A percentile compares a stretch with the other conserved stretches of the same genome.
phyloP scores from a whole-genome alignment of 2,888 invertebrate species.

The Willowsia nigromaculata region DNA sequence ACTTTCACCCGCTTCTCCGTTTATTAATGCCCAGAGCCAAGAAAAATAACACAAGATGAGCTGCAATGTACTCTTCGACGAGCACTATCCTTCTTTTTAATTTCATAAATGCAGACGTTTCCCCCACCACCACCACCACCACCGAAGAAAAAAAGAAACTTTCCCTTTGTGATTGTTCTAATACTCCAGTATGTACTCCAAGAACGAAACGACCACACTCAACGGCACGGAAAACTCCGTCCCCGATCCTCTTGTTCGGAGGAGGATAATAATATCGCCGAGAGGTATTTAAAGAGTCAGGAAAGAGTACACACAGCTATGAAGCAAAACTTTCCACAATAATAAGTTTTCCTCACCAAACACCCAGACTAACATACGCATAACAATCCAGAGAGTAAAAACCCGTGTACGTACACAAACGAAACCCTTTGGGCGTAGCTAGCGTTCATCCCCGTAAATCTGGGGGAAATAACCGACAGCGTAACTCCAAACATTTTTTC shows the following conservation, averaged over 20 bases:
- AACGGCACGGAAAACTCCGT: neutral
- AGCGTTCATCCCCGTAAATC: slow-evolving; percentile 68
- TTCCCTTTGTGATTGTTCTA: neutral
- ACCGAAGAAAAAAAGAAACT: too few species aligned
- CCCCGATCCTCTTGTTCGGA: slow-evolving; percentile 14
- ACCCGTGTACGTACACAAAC: neutral
- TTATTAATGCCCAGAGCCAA: slow-evolving; percentile 62
- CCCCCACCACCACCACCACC: too few species aligned
- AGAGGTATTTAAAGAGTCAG: slow-evolving; percentile 42
- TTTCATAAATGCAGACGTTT: slow-evolving; percentile 67
- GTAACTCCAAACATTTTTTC: neutral
- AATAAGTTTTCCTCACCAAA: too few species aligned
- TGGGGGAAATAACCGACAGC: slow-evolving; percentile 57
- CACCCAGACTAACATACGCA: too few species aligned
- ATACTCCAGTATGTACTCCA: too few species aligned
- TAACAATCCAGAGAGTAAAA: too few species aligned
- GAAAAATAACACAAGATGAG: slow-evolving; percentile 34
- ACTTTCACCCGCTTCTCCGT: slow-evolving; percentile 41
- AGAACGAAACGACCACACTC: neutral
- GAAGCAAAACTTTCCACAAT: too few species aligned
- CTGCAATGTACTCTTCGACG: neutral
- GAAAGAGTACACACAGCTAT: neutral
- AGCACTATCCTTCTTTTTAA: slow-evolving; percentile 37
- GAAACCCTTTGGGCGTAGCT: slow-evolving; percentile 68
- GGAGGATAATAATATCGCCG: slow-evolving; percentile 35